A percentile compares a stretch with the other conserved stretches of the same genome.
These are phyloP conservation scores for Drosophila quinaria DNA, from an alignment of 2,888 invertebrate genomes.

Conservation along the genomic window DNA sequence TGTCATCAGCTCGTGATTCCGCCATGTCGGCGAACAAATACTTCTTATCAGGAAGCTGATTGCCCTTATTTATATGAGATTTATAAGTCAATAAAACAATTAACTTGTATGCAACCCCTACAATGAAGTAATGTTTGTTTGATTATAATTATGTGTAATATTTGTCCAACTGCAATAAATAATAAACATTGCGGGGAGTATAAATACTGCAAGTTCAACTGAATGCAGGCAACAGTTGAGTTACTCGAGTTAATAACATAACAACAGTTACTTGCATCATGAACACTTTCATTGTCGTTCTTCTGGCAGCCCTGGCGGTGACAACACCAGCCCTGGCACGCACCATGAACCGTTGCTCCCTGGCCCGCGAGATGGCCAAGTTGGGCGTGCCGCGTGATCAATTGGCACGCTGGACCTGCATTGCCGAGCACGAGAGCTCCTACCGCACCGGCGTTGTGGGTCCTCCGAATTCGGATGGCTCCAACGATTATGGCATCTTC, in stretches of 20 bases:
- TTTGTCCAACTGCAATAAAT: slow-evolving; percentile 22
- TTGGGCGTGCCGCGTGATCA: slow-evolving; percentile 70
- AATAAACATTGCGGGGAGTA: slow-evolving; percentile 9
- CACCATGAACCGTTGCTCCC: slow-evolving; percentile 68
- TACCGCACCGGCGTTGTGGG: slow-evolving; percentile 85
- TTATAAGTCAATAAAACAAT: slow-evolving; percentile 19
- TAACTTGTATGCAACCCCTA: slow-evolving; percentile 12
- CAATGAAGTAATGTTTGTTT: slow-evolving; percentile 2
- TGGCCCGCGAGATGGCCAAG: slow-evolving; percentile 75
- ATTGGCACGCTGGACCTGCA: slow-evolving; percentile 76
- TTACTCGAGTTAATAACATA: neutral
- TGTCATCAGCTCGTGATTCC: slow-evolving; percentile 16
- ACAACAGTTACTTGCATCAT: slow-evolving; percentile 27
- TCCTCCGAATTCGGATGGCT: slow-evolving; percentile 85
- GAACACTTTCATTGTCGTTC: slow-evolving; percentile 31
- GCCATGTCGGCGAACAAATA: slow-evolving; percentile 3
- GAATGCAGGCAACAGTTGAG: slow-evolving; percentile 17
- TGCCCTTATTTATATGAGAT: slow-evolving; percentile 34
- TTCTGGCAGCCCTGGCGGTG: slow-evolving; percentile 40
- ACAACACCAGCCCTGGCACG: slow-evolving; percentile 49
- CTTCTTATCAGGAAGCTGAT: slow-evolving; percentile 24
- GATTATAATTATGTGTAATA: neutral
- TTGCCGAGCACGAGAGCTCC: slow-evolving; percentile 73
- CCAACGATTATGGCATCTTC: slow-evolving; percentile 83
- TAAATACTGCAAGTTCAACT: slow-evolving; percentile 34